These are phyloP conservation scores for Latrodectus geometricus DNA, from an alignment of 1,140 invertebrate species.

Conservation along the genomic window DNA sequence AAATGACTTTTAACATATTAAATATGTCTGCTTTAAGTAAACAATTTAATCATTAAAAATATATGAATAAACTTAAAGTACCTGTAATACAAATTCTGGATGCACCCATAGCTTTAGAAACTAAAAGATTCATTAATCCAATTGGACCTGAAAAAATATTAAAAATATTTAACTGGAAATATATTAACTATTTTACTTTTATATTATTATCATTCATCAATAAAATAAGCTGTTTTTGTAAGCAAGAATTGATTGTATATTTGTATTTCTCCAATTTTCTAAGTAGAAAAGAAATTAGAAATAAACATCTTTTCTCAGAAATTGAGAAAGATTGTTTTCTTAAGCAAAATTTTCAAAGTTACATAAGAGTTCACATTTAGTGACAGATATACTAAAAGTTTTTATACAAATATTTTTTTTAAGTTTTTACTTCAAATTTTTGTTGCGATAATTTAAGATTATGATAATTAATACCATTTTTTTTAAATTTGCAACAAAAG, in stretches of 20 bases:
- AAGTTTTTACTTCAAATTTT: no score
- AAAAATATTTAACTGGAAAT: background rate
- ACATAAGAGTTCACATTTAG: no score
- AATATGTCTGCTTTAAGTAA: no score
- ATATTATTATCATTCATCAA: background rate
- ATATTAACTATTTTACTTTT: background rate
- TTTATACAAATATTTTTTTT: no score
- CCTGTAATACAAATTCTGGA: slow-evolving; percentile 86
- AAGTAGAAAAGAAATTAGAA: background rate
- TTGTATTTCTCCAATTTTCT: background rate
- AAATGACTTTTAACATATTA: no score
- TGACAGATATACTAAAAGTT: no score
- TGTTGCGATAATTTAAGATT: no score
- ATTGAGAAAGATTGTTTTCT: background rate
- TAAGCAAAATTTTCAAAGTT: no score
- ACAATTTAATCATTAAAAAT: no score
- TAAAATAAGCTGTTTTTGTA: background rate
- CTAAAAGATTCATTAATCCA: slow-evolving; percentile 85
- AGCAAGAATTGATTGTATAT: background rate
- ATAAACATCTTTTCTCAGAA: background rate
- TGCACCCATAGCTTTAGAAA: slow-evolving; percentile 91
- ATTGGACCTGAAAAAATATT: slow-evolving; percentile 77
- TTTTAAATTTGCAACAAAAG: no score
- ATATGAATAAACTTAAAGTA: slow-evolving; percentile 66
- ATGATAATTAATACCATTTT: no score